These are phyloP conservation scores for Eupithecia abbreviata DNA, from an alignment of 2,888 invertebrate species.

Conservation along the genomic window DNA sequence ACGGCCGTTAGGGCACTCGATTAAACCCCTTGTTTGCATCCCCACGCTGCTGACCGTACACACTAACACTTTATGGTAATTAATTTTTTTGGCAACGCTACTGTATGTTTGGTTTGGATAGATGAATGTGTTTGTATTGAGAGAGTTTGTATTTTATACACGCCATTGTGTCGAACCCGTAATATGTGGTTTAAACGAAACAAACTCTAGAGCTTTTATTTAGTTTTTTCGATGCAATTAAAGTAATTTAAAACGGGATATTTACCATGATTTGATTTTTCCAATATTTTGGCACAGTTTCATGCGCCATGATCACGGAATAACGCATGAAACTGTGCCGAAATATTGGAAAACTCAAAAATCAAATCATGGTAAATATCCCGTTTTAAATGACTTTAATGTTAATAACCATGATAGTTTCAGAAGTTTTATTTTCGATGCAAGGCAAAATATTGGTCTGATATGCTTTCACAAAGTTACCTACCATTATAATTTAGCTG, in stretches of 20 bases:
- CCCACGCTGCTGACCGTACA: conserved; percentile 68
- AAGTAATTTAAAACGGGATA: too few species aligned
- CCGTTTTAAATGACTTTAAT: too few species aligned
- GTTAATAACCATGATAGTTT: too few species aligned
- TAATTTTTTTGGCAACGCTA: conserved; percentile 66
- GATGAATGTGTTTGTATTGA: conserved; percentile 26
- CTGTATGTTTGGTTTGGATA: conserved; percentile 35
- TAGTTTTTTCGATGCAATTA: not conserved
- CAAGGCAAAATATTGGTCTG: not conserved
- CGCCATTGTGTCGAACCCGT: not conserved
- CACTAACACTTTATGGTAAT: conserved; percentile 70
- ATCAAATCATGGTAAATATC: too few species aligned
- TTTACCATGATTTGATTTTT: too few species aligned
- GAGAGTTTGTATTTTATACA: not conserved
- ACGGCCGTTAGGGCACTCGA: conserved; percentile 65
- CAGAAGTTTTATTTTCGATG: too few species aligned
- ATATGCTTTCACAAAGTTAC: not conserved
- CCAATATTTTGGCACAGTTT: too few species aligned
- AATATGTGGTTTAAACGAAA: not conserved
- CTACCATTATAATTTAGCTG: not conserved
- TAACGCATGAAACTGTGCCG: too few species aligned
- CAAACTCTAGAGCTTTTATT: not conserved
- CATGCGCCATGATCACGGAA: too few species aligned
- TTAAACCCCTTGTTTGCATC: conserved; percentile 69
- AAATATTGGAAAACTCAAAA: too few species aligned